phyloP scores from a whole-genome alignment of 2,888 invertebrate genomes.

The Tetramorium bicarinatum region DNA sequence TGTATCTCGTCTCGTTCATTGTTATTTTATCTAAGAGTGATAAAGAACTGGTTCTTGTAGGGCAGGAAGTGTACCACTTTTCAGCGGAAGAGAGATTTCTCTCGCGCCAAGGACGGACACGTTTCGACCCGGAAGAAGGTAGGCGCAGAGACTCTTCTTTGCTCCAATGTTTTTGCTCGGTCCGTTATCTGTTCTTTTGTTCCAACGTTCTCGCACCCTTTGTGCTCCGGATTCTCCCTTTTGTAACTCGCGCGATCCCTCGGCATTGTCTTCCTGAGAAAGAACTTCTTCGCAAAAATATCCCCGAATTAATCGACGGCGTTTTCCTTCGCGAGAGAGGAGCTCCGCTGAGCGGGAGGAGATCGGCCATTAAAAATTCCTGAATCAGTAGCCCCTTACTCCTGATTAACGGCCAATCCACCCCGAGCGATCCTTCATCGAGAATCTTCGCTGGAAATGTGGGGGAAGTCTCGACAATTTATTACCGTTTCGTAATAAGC shows the following conservation, averaged over 20 bases:
- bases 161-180: constrained; percentile 80
- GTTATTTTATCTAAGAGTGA: constrained; percentile 8
- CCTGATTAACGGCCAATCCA: constrained; percentile 78
- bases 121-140: constrained; percentile 53
- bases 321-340: constrained; percentile 58
- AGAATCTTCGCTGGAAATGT: constrained; percentile 37
- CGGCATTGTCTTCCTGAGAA: constrained; percentile 71
- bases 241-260: constrained; percentile 74
- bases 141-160: constrained; percentile 47
- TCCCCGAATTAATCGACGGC: constrained; percentile 79
- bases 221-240: constrained; percentile 79
- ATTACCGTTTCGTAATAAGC: constrained; percentile 56
- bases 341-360: constrained; percentile 22
- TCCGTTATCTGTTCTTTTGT: constrained; percentile 84
- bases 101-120: constrained; percentile 62
- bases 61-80: constrained; percentile 56
- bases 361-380: constrained; percentile 81
- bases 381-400: constrained; percentile 74
- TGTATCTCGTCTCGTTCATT: background rate
- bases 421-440: constrained; percentile 66
- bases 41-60: background rate
- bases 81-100: constrained; percentile 66
- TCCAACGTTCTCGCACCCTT: constrained; percentile 81
- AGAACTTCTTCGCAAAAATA: constrained; percentile 72
- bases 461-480: constrained; percentile 66